Percentiles rank a stretch among this genome's conserved stretches.
Conservation (phyloP, 1,140 invertebrate species). For the Goniozus legneri region DNA sequence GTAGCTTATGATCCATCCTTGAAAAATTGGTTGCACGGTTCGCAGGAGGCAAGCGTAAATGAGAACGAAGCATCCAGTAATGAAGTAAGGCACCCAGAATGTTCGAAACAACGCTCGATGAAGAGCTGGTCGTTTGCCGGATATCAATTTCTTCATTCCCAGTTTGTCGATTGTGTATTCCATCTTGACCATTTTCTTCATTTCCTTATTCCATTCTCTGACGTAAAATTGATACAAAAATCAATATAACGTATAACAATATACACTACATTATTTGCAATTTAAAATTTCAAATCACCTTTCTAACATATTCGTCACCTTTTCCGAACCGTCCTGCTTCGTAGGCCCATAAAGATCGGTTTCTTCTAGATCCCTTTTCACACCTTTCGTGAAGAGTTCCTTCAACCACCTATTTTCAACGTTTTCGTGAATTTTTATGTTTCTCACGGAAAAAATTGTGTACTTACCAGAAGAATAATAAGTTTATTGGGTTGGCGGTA, state of each 20-base stretch:
- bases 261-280: background rate
- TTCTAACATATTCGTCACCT: slow-evolving; percentile 54
- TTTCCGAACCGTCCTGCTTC: slow-evolving; percentile 51
- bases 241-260: slow-evolving; percentile 5
- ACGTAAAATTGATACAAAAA: background rate
- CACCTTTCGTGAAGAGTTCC: slow-evolving; percentile 55
- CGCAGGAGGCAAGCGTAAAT: slow-evolving; percentile 30
- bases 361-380: slow-evolving; percentile 52
- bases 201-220: slow-evolving; percentile 15
- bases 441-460: no score
- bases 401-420: slow-evolving; percentile 51
- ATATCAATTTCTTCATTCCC: slow-evolving; percentile 21
- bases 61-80: slow-evolving; percentile 44
- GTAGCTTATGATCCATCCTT: slow-evolving; percentile 56
- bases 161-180: background rate
- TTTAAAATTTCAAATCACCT: slow-evolving; percentile 46
- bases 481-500: slow-evolving; percentile 15
- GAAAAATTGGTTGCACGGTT: slow-evolving; percentile 52
- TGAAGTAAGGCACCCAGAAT: slow-evolving; percentile 49
- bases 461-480: slow-evolving; percentile 19
- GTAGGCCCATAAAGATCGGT: slow-evolving; percentile 58
- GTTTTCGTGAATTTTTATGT: background rate
- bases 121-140: slow-evolving; percentile 44
- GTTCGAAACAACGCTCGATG: slow-evolving; percentile 45
- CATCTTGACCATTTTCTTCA: slow-evolving; percentile 43